phyloP scores from a whole-genome alignment of 2,113 vertebrate species.

The Gallinago undulata region DNA sequence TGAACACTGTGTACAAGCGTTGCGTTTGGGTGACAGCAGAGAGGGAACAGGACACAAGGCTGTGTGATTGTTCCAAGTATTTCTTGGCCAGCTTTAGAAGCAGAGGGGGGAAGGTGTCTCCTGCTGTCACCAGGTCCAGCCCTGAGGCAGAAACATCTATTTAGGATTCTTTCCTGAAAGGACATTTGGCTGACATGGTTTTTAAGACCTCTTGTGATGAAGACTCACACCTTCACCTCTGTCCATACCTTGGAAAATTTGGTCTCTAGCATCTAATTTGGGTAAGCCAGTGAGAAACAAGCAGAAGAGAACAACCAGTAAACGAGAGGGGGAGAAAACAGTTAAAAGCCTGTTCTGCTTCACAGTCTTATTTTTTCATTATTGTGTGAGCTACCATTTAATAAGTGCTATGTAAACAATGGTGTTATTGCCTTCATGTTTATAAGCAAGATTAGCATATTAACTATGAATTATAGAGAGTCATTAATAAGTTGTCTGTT shows the following conservation, averaged over 20 bases:
- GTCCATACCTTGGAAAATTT: neutral
- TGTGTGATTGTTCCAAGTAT: neutral
- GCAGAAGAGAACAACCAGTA: neutral
- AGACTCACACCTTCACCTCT: neutral
- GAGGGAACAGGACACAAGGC: neutral
- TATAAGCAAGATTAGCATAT: neutral
- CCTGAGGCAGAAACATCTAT: neutral
- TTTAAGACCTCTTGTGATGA: neutral
- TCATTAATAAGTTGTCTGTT: neutral
- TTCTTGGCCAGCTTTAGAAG: neutral
- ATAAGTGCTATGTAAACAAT: neutral
- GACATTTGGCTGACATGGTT: accelerated
- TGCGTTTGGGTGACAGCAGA: neutral
- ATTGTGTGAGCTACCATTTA: neutral
- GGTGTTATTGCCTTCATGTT: neutral
- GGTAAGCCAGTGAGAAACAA: neutral
- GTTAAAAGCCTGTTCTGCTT: neutral
- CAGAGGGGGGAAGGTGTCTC: neutral
- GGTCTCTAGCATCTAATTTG: neutral
- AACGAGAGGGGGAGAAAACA: neutral
- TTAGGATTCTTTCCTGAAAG: neutral
- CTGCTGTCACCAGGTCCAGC: neutral
- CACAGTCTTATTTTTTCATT: neutral
- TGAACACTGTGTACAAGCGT: neutral
- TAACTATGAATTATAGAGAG: neutral